Evolutionary conservation across 2,113 vertebrate species (phyloP), one percentile per base, ranked within the genome.

Genomic region (Ahaetulla prasina): DNA sequence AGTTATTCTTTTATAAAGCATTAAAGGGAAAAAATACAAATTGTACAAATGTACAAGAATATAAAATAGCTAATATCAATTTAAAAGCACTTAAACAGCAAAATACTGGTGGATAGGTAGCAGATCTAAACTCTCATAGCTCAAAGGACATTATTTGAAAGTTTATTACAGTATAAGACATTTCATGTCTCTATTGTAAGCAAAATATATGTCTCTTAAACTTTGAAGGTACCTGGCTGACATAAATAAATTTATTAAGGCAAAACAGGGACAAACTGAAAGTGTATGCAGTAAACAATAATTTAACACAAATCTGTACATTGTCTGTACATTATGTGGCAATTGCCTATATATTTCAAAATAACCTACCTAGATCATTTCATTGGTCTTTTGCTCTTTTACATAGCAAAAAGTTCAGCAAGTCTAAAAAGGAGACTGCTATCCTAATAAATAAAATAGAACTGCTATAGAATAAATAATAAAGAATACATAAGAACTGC

Each of bases 401-500:
- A 39, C 92, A 20, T 35, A 68, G 5, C 52, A 35, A n/a, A 9
- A 14, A 90, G 4, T 45, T 22, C 25, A 57, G 54, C 39, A 57
- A 87, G 27, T 25, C 25, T 93, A 18, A 0, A 0, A 23, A 16
- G 45, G 16, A 23, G 39, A 45, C 35, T 43, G 22, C 50, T 20
- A 20, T 53, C n/a, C 45, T 87, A 22, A 49, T n/a, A 12, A 11
- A 27, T 27, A 60, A 27, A 9, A 60, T 22, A 57, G 57, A 60
- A 60, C 9, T 60, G 25, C 25, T 60, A 27, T 27, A 27, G 25
- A 60, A 60, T 27, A 60, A 60, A 60, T 60, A 60, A 52, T 52
- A 53, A 89, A 47, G 30, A 55, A 90, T 39, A 9, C 8, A 94
- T 74, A 0, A 0, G 0, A 0, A 88, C 53, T 53, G n/a, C 30